Percentiles rank a stretch among this genome's conserved stretches.
These are phyloP conservation scores for Conger conger DNA, from an alignment of 2,113 vertebrate genomes.

Conservation along the genomic window DNA sequence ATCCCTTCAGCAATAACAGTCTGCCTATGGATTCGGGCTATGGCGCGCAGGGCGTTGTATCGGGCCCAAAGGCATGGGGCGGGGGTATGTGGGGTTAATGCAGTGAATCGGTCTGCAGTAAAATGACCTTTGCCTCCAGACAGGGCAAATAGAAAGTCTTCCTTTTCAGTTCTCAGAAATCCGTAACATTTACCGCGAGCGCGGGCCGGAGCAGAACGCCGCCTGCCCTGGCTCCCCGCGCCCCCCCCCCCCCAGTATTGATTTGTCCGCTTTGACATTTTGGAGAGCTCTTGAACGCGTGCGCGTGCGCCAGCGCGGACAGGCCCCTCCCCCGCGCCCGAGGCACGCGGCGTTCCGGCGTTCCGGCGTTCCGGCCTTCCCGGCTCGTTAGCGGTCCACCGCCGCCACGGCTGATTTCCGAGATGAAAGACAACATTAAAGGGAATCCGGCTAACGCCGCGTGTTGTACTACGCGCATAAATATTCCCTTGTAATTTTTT, in stretches of 20 bases:
- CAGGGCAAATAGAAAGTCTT: background rate
- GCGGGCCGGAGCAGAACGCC: slow-evolving; percentile 21
- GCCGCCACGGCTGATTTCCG: slow-evolving; percentile 11
- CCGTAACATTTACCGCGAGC: slow-evolving; percentile 45
- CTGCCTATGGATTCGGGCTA: slow-evolving; percentile 46
- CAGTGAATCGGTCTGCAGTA: background rate
- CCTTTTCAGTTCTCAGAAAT: slow-evolving; percentile 8
- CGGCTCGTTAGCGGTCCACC: slow-evolving; percentile 25
- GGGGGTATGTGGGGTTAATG: background rate
- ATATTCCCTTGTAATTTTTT: slow-evolving; percentile 39
- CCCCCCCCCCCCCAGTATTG: slow-evolving; percentile 26
- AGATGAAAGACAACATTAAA: slow-evolving; percentile 41
- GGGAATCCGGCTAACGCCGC: slow-evolving; percentile 33
- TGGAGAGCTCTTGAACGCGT: slow-evolving; percentile 36
- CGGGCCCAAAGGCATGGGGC: too few relatives aligned
- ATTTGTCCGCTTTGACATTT: slow-evolving; percentile 38
- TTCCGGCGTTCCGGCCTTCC: background rate
- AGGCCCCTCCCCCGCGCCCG: too few relatives aligned
- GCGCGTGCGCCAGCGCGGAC: background rate
- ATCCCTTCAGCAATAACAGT: slow-evolving; percentile 47
- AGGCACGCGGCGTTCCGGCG: too few relatives aligned
- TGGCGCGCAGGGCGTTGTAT: too few relatives aligned
- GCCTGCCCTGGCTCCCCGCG: background rate
- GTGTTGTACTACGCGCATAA: slow-evolving; percentile 19
- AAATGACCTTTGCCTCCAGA: slow-evolving; percentile 17